phyloP scores from a whole-genome alignment of 2,888 invertebrate species.

The Dasysyrphus albostriatus region DNA sequence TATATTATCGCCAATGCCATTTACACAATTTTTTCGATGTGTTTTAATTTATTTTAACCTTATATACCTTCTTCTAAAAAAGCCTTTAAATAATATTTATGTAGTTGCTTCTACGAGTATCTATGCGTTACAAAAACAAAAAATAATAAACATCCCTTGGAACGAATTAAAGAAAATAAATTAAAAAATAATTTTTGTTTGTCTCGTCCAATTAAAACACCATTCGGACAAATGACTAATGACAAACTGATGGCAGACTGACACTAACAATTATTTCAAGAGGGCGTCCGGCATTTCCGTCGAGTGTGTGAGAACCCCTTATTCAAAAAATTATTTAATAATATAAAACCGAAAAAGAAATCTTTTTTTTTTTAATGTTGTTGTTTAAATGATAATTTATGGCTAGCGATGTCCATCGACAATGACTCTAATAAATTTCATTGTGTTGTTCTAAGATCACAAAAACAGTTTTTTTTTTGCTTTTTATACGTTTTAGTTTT shows the following conservation, averaged over 20 bases:
- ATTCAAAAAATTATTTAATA: not conserved
- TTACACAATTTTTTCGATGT: too few species aligned
- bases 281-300: constrained; percentile 19
- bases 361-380: not conserved
- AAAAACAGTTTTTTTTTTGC: constrained; percentile 25
- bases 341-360: constrained; percentile 38
- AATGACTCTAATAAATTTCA: constrained; percentile 71
- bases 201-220: constrained; percentile 46
- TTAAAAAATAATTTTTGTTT: constrained; percentile 46
- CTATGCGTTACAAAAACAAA: not conserved
- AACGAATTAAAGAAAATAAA: constrained; percentile 47
- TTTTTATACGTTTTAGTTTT: constrained; percentile 40
- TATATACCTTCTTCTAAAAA: too few species aligned
- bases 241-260: constrained; percentile 56
- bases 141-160: not conserved
- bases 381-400: constrained; percentile 68
- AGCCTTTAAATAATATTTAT: too few species aligned
- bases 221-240: constrained; percentile 70
- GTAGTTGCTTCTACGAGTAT: not conserved
- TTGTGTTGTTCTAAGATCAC: constrained; percentile 57
- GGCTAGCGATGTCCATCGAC: constrained; percentile 52
- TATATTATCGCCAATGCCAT: too few species aligned
- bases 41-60: too few species aligned
- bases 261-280: constrained; percentile 49
- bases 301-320: constrained; percentile 31